These are phyloP conservation scores for Falco novaeseelandiae DNA, from an alignment of 2,797 vertebrate species.

Conservation along the genomic window DNA sequence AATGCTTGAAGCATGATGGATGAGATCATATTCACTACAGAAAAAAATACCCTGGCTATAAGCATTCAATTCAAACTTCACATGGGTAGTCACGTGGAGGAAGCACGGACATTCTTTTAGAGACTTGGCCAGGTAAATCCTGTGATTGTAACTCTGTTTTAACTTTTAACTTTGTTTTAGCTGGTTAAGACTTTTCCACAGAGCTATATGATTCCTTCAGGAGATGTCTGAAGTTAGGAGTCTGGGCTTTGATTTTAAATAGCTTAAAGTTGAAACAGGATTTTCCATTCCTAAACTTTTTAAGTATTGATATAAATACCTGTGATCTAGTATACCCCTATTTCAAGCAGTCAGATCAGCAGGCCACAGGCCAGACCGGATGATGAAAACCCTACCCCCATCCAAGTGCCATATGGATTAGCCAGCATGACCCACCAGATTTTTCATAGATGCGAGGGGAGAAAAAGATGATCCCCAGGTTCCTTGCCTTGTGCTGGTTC, in stretches of 20 bases:
- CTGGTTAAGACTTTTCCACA: background rate
- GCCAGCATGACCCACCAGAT: background rate
- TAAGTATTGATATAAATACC: background rate
- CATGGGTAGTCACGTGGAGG: background rate
- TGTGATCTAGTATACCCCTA: background rate
- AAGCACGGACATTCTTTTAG: background rate
- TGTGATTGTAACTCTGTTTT: background rate
- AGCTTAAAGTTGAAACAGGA: background rate
- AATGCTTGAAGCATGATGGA: background rate
- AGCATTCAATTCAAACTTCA: background rate
- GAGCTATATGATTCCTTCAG: background rate
- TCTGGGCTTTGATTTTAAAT: background rate
- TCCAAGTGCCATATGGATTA: background rate
- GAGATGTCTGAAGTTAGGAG: background rate
- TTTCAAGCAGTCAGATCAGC: background rate
- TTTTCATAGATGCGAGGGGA: accelerated
- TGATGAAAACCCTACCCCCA: background rate
- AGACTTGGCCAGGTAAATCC: background rate
- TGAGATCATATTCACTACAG: background rate
- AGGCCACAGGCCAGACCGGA: background rate
- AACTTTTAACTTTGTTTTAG: slow-evolving; percentile 1
- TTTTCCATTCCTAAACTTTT: background rate
- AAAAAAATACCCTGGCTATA: background rate
- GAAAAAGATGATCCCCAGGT: background rate
- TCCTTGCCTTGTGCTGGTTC: background rate